Evolutionary conservation across 2,797 vertebrate species (phyloP).

Genomic region (Phataginus tricuspis): DNA sequence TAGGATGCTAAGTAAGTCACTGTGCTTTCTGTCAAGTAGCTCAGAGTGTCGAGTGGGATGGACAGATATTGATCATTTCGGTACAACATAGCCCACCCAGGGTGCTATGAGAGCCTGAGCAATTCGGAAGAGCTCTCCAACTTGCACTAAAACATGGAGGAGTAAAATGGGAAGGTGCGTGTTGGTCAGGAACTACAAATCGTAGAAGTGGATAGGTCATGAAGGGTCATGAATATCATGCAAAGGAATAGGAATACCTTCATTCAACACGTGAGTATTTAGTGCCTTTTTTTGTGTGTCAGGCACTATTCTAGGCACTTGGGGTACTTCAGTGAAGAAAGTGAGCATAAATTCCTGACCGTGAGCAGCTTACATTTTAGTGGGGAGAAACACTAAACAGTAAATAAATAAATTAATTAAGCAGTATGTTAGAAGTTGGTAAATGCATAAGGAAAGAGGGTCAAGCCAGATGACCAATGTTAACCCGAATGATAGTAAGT

Average conservation of each 20-base stretch:
- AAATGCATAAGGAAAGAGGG: not conserved
- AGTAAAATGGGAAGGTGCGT: not conserved
- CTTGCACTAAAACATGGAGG: not conserved
- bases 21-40: not conserved
- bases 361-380: not conserved
- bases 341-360: not conserved
- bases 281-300: not conserved
- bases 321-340: not conserved
- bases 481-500: not conserved
- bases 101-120: not conserved
- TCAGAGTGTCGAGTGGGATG: not conserved
- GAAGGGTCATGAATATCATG: not conserved
- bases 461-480: not conserved
- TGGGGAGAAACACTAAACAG: not conserved
- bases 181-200: not conserved
- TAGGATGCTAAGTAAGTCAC: not conserved
- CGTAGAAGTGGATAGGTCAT: not conserved
- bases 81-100: not conserved
- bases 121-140: not conserved
- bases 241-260: not conserved
- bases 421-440: not conserved
- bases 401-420: slow-evolving; percentile 3
- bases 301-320: not conserved
- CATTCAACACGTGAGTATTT: not conserved
- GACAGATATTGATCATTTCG: not conserved